Base-by-base conservation (phyloP, 2,113 vertebrate species). In the Pao palembangensis region DNA sequence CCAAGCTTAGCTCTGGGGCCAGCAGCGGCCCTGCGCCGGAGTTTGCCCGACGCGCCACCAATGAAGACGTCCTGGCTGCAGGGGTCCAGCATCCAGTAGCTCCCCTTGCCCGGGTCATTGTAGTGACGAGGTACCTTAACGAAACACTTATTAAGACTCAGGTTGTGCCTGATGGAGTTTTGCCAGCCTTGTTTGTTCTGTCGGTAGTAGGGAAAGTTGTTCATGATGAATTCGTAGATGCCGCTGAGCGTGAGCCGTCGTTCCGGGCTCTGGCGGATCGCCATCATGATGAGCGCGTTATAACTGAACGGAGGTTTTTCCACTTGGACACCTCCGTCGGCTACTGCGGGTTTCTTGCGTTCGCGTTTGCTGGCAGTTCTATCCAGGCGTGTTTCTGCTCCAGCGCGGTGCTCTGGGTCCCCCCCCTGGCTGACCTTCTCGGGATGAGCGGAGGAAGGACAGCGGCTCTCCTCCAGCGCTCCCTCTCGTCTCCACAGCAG, bases 261-360 rank as follows among this genome's bases (percentile, higher is more conserved):
- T 12, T 76, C 85, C 0, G 89, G 90, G 58, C 88, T 93, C 68
- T 92, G 91, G 18, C 91, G 89, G 64, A 93, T 92, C 51, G 92
- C 92, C 92, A 93, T 93, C 90, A 92, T 91, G 64, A 93, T 93
- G 55, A 93, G 88, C 18, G 92, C 92, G 64, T 92, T 93, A 61
- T 93, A 93, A 23, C 92, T 93, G 68, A 93, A 93, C 0, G 91
- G 88, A 4, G 92, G 92, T 69, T 93, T 93, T 51, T 91, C 88
- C 0, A 61, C 56, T 62, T 87, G 86, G 3, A 46, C 58, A 48
- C 72, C 67, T 34, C 76, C 71, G 10, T 78, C 82, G 6, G 38
- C 52, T 6, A 44, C 68, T 3, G 21, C 53, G 3, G 17, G 48
- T 57, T 72, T 69, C 64, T 79, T 72, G 2, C 62, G 31, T 8